Percentiles rank a stretch among this genome's conserved stretches.
phyloP scores from a whole-genome alignment of 2,797 vertebrate species.

The Steatocranus sp. region DNA sequence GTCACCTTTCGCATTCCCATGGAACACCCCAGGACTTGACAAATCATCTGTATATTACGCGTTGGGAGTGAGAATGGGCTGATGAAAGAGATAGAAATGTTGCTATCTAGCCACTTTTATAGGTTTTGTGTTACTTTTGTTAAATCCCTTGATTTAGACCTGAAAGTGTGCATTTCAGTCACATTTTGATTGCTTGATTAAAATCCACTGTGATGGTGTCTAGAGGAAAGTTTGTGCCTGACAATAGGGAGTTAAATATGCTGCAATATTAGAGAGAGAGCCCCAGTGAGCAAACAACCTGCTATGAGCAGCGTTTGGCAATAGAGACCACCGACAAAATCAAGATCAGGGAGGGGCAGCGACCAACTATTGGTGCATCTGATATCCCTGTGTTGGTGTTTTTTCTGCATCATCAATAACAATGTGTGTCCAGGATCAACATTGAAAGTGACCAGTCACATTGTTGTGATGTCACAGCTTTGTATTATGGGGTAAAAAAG shows the following conservation, averaged over 20 bases:
- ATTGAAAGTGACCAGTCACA: background rate
- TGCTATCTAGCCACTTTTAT: background rate
- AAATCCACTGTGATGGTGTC: background rate
- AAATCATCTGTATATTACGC: rapidly evolving
- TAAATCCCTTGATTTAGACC: rapidly evolving
- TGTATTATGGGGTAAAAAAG: background rate
- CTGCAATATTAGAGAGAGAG: background rate
- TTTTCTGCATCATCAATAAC: background rate
- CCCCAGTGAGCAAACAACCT: background rate
- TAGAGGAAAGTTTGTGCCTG: background rate
- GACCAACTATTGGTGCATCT: rapidly evolving
- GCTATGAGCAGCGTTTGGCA: rapidly evolving
- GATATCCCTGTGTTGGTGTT: background rate
- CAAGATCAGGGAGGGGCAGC: background rate
- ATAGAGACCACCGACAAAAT: background rate
- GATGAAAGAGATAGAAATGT: rapidly evolving
- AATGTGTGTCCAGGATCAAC: background rate
- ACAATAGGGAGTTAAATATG: background rate
- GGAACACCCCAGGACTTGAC: rapidly evolving
- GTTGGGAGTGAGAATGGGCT: rapidly evolving
- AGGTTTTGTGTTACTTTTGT: background rate
- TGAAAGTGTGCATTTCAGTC: background rate
- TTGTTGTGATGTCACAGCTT: background rate
- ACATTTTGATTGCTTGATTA: background rate
- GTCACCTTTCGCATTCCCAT: background rate